Evolutionary conservation across 2,888 invertebrate species (phyloP).

Genomic region (Conistra vaccinii): DNA sequence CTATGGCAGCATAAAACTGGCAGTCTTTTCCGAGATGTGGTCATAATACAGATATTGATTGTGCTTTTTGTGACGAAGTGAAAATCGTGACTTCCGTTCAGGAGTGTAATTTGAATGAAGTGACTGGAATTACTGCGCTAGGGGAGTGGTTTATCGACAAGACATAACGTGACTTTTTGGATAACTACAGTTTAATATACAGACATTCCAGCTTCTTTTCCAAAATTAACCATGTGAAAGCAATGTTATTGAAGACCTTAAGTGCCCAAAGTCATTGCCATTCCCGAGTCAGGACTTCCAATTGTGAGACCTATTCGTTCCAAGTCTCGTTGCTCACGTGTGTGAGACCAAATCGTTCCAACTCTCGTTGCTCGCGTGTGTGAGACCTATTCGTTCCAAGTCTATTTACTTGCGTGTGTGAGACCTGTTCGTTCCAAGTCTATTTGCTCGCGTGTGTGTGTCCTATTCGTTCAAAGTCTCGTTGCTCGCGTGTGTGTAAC

Average conservation of each 20-base stretch:
- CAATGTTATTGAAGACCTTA: constrained; percentile 1
- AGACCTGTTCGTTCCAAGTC: neutral
- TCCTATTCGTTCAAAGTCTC: neutral
- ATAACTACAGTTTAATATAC: no score
- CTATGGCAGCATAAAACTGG: constrained; percentile 6
- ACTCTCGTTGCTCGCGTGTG: neutral
- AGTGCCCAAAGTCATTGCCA: neutral
- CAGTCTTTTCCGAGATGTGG: neutral
- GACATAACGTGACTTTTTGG: neutral
- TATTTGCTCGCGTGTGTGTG: neutral
- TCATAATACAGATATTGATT: neutral
- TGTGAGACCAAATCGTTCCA: neutral
- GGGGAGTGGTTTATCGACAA: neutral
- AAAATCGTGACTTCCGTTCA: neutral
- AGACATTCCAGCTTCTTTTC: neutral
- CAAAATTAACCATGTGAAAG: neutral
- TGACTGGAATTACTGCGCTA: neutral
- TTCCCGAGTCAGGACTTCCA: neutral
- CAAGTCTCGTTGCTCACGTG: neutral
- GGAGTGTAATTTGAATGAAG: neutral
- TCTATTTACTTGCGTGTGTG: neutral
- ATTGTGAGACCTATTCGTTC: neutral
- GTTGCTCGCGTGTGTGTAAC: neutral
- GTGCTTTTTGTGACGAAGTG: neutral
- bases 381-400: neutral